Conservation (phyloP, 1,140 invertebrate species). For the Euglossa dilemma region DNA sequence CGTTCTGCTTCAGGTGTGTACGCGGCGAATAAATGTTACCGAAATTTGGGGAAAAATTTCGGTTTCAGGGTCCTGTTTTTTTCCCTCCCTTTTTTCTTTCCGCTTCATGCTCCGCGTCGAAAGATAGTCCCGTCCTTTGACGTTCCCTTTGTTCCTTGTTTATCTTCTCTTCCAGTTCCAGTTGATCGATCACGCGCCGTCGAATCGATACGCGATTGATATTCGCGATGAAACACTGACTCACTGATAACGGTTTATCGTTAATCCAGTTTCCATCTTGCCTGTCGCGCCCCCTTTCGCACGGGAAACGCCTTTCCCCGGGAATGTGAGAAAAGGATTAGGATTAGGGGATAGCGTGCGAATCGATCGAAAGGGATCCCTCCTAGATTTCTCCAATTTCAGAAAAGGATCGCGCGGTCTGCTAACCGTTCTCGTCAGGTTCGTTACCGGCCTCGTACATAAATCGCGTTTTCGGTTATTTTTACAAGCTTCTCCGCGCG, state of each 20-base stretch:
- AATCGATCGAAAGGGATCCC: conserved; percentile 60
- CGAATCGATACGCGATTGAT: neutral
- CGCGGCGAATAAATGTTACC: conserved; percentile 15
- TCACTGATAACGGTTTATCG: conserved; percentile 24
- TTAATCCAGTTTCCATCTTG: conserved; percentile 55
- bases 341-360: conserved; percentile 65
- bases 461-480: conserved; percentile 26
- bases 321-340: conserved; percentile 81
- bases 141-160: neutral
- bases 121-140: neutral
- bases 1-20: conserved; percentile 41
- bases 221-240: neutral
- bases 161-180: too few relatives aligned
- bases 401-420: conserved; percentile 51
- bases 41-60: conserved; percentile 70
- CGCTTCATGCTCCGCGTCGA: neutral
- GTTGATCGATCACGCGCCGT: neutral
- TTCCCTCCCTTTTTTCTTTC: neutral
- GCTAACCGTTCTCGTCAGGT: conserved; percentile 42
- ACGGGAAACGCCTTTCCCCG: conserved; percentile 58
- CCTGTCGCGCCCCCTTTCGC: conserved; percentile 32
- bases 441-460: conserved; percentile 40
- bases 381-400: conserved; percentile 52
- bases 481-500: neutral
- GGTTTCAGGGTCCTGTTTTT: conserved; percentile 55